phyloP scores from a whole-genome alignment of 2,113 vertebrate species.

The Alces alces region DNA sequence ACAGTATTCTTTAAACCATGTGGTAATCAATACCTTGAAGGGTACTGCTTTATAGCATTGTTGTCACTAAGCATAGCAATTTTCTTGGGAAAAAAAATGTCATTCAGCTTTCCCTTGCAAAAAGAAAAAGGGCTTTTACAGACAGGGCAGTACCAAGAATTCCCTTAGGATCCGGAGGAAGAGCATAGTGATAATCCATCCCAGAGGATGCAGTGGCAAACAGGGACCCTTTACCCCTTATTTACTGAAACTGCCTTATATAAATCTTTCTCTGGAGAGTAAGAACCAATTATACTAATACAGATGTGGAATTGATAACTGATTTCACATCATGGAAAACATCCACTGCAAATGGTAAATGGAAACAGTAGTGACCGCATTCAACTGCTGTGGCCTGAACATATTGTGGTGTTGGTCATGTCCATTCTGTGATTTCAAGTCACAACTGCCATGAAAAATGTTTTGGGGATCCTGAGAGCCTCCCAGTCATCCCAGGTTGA shows the following conservation, averaged over 20 bases:
- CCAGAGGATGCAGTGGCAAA: constrained; percentile 30
- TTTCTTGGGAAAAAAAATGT: not conserved
- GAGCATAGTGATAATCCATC: not conserved
- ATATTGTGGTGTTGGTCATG: not conserved
- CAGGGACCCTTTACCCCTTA: constrained; percentile 27
- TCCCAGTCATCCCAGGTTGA: constrained; percentile 20
- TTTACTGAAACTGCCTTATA: constrained; percentile 62
- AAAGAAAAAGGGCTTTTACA: not conserved
- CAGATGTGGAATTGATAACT: constrained; percentile 52
- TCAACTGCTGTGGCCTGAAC: not conserved
- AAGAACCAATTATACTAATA: constrained; percentile 59
- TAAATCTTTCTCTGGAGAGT: constrained; percentile 62
- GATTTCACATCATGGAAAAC: constrained; percentile 45
- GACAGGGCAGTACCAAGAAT: not conserved
- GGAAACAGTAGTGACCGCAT: not conserved
- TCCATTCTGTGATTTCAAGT: not conserved
- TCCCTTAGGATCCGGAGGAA: not conserved
- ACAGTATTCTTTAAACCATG: not conserved
- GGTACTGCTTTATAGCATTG: not conserved
- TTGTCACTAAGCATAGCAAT: not conserved
- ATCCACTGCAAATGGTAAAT: not conserved
- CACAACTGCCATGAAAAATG: not conserved
- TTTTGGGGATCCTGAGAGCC: not conserved
- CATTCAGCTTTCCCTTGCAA: not conserved
- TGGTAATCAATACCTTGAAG: constrained; percentile 17